These are phyloP conservation scores for Mesorhabditis spiculigera DNA, from an alignment of 2,888 invertebrate species.

Conservation along the genomic window DNA sequence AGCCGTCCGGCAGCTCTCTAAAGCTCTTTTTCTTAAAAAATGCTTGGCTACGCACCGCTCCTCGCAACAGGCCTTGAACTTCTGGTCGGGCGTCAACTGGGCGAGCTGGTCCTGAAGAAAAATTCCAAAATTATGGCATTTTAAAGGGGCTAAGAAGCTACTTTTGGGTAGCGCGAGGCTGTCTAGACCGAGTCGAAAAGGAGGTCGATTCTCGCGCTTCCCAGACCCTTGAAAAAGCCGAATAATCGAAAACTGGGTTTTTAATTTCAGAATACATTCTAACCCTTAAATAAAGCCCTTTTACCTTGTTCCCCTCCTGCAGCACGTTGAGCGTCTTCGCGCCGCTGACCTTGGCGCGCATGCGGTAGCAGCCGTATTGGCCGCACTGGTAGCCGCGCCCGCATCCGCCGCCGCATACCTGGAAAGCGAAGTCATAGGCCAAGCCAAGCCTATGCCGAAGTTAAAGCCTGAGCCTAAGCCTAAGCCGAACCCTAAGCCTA, in stretches of 20 bases:
- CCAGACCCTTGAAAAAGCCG: background rate
- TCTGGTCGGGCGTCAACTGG: conserved; percentile 48
- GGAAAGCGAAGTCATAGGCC: background rate
- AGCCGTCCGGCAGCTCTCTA: conserved; percentile 50
- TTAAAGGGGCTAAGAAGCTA: too few species aligned
- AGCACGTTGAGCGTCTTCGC: conserved; percentile 18
- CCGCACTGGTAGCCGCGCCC: conserved; percentile 45
- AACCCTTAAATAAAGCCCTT: background rate
- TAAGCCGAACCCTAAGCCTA: too few species aligned
- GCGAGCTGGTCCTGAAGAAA: background rate
- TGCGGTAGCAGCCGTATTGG: conserved; percentile 49
- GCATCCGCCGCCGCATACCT: conserved; percentile 20
- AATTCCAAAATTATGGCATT: background rate
- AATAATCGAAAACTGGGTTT: background rate
- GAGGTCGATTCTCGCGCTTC: too few species aligned
- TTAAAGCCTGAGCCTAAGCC: too few species aligned
- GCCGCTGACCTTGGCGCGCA: conserved; percentile 33
- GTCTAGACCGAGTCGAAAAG: too few species aligned
- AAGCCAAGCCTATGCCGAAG: too few species aligned
- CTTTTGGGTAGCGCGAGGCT: too few species aligned
- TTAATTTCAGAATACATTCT: background rate
- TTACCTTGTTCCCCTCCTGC: background rate
- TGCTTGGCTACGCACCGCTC: conserved; percentile 20
- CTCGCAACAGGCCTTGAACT: conserved; percentile 54
- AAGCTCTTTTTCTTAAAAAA: too few species aligned